These are phyloP conservation scores for Nylanderia fulva DNA, from an alignment of 1,140 invertebrate genomes.

Conservation along the genomic window DNA sequence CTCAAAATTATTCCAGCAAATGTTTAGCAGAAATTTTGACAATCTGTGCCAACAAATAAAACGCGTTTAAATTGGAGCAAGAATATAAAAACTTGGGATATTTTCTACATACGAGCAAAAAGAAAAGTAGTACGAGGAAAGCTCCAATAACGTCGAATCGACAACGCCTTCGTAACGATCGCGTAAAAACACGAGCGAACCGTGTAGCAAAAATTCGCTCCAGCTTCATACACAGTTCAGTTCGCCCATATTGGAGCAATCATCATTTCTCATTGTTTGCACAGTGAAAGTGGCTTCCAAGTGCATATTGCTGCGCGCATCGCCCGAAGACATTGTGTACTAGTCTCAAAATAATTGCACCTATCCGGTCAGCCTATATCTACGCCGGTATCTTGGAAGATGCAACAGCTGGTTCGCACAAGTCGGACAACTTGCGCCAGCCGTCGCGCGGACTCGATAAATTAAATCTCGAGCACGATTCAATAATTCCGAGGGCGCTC, in stretches of 20 bases:
- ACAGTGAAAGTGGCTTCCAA: constrained; percentile 63
- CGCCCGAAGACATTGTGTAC: constrained; percentile 39
- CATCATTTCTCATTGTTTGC: constrained; percentile 67
- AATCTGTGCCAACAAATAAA: neutral
- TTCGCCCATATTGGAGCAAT: constrained; percentile 36
- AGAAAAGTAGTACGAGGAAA: neutral
- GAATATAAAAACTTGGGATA: neutral
- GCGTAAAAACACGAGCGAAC: constrained; percentile 9
- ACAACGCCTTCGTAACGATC: neutral
- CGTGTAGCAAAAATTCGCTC: constrained; percentile 29
- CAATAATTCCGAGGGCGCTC: constrained; percentile 33
- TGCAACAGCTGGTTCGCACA: constrained; percentile 38
- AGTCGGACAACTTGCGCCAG: neutral
- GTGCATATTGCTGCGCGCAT: constrained; percentile 41
- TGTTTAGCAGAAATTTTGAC: neutral
- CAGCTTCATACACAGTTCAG: constrained; percentile 11
- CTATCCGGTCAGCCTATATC: constrained; percentile 21
- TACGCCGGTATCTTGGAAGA: neutral
- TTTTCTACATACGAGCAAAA: neutral
- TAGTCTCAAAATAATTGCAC: constrained; percentile 60
- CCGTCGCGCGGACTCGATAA: constrained; percentile 15
- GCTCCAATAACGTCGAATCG: neutral
- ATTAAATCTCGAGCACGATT: constrained; percentile 45
- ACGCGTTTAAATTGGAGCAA: neutral
- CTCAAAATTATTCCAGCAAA: neutral